phyloP scores from a whole-genome alignment of 2,888 invertebrate genomes.

The Ichneumoninae sp. region DNA sequence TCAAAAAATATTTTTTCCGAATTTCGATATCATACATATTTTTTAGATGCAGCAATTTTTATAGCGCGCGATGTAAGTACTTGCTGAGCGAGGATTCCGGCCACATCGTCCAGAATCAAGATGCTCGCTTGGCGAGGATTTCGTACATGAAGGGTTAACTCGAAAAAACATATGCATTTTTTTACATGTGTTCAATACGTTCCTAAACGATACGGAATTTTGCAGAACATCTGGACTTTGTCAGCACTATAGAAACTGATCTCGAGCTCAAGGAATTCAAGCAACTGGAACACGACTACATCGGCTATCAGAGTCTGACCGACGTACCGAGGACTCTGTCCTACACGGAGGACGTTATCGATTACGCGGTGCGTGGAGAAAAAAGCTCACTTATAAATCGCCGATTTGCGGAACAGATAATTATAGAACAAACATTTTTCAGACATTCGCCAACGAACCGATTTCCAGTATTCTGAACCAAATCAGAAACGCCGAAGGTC shows the following conservation, averaged over 20 bases:
- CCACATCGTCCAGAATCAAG: too few species aligned
- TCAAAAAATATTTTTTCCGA: too few species aligned
- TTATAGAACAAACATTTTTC: constrained; percentile 69
- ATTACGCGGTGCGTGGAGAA: constrained; percentile 82
- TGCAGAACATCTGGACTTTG: constrained; percentile 97
- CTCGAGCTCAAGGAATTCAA: constrained; percentile 92
- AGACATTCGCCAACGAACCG: constrained; percentile 88
- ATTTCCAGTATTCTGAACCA: constrained; percentile 91
- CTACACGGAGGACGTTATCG: constrained; percentile 88
- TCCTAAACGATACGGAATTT: constrained; percentile 55
- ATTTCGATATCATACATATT: too few species aligned
- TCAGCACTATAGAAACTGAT: constrained; percentile 90
- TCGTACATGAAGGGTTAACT: too few species aligned
- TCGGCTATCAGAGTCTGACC: constrained; percentile 97
- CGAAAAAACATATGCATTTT: neutral
- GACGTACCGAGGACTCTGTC: constrained; percentile 94
- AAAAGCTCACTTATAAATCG: neutral
- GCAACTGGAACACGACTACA: constrained; percentile 95
- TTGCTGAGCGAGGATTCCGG: too few species aligned
- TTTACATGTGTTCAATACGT: neutral
- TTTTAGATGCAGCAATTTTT: too few species aligned
- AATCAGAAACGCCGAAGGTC: constrained; percentile 88
- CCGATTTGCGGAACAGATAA: neutral
- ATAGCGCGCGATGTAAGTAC: too few species aligned
- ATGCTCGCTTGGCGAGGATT: too few species aligned